A percentile compares a stretch with the other conserved stretches of the same genome.
Evolutionary conservation across 1,140 invertebrate species (phyloP).

Genomic region (Nebria ingens): DNA sequence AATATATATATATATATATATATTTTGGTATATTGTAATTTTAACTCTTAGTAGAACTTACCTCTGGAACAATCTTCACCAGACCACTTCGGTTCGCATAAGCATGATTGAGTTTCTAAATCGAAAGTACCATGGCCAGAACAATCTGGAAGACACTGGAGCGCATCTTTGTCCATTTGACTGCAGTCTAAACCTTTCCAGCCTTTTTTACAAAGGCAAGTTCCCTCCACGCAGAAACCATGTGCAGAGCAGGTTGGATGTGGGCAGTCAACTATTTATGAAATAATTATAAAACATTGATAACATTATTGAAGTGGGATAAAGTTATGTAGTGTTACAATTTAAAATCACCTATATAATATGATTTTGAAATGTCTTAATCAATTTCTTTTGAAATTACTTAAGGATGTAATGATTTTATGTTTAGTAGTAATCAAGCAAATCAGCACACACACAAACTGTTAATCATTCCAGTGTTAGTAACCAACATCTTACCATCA

Average conservation of each 20-base stretch:
- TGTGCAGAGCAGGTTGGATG: constrained; percentile 91
- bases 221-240: constrained; percentile 89
- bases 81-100: constrained; percentile 85
- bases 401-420: no score
- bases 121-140: constrained; percentile 91
- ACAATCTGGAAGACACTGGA: constrained; percentile 90
- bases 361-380: no score
- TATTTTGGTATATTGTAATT: neutral
- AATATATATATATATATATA: constrained; percentile 11
- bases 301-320: no score
- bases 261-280: constrained; percentile 76
- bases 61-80: constrained; percentile 90
- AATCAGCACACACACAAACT: neutral
- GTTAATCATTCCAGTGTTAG: neutral
- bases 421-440: no score
- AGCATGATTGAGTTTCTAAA: constrained; percentile 81
- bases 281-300: no score
- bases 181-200: constrained; percentile 90
- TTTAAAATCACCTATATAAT: no score
- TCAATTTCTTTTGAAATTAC: no score
- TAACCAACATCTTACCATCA: constrained; percentile 47
- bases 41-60: constrained; percentile 27
- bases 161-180: constrained; percentile 82
- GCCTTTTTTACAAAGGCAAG: constrained; percentile 95
- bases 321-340: no score